These are phyloP conservation scores for Dendrolimus pini DNA, from an alignment of 2,888 invertebrate genomes.

Conservation along the genomic window DNA sequence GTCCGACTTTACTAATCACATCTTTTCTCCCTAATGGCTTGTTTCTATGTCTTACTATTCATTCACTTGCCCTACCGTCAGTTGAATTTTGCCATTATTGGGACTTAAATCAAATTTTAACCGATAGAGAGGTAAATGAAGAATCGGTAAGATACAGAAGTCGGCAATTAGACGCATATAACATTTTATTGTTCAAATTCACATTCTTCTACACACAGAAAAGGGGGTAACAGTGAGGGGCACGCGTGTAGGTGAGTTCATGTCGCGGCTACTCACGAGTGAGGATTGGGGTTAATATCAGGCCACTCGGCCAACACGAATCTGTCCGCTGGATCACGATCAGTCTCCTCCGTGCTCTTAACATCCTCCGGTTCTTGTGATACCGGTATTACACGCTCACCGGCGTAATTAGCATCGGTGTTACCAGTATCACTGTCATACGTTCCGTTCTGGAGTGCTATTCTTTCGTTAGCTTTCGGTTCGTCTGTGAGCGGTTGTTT, in stretches of 20 bases:
- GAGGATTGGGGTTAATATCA: slow-evolving; percentile 63
- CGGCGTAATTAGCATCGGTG: slow-evolving; percentile 8
- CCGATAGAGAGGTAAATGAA: too few species aligned
- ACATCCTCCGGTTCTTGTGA: slow-evolving; percentile 1
- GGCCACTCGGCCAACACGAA: slow-evolving; percentile 51
- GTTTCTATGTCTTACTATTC: too few species aligned
- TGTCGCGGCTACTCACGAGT: slow-evolving; percentile 67
- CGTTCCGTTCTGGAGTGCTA: slow-evolving; percentile 1
- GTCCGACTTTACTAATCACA: too few species aligned
- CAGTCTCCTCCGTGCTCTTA: slow-evolving; percentile 11
- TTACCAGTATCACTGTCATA: slow-evolving; percentile 3
- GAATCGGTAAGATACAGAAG: too few species aligned
- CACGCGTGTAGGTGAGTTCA: slow-evolving; percentile 46
- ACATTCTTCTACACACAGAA: slow-evolving; percentile 16
- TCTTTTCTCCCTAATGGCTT: too few species aligned
- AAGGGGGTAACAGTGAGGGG: slow-evolving; percentile 18
- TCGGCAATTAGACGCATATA: not conserved
- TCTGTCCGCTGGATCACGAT: slow-evolving; percentile 20
- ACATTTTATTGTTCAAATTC: slow-evolving; percentile 26
- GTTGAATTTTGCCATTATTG: too few species aligned
- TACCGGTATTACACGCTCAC: slow-evolving; percentile 23
- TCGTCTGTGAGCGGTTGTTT: slow-evolving; percentile 5
- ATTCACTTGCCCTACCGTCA: too few species aligned
- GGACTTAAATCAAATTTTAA: too few species aligned
- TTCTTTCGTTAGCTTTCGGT: not conserved